phyloP scores from a whole-genome alignment of 2,888 invertebrate genomes.

The Lamellibrachia satsuma region DNA sequence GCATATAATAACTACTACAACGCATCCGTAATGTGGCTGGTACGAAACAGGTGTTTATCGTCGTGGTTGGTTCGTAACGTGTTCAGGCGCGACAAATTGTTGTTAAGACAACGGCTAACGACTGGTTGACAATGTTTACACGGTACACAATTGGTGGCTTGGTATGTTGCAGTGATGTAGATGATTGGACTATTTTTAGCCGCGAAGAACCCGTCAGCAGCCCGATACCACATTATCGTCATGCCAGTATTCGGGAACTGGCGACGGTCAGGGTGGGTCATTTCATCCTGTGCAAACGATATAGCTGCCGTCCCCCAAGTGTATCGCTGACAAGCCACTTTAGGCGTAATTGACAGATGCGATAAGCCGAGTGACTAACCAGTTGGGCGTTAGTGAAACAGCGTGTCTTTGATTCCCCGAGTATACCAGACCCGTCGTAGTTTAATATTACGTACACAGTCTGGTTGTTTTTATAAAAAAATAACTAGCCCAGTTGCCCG shows the following conservation, averaged over 20 bases:
- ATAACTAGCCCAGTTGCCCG: too few species aligned
- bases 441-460: too few species aligned
- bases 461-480: too few species aligned
- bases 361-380: too few species aligned
- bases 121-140: neutral
- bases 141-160: neutral
- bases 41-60: neutral
- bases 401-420: too few species aligned
- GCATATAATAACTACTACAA: neutral
- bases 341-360: too few species aligned
- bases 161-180: neutral
- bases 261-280: neutral
- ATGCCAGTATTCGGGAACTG: too few species aligned
- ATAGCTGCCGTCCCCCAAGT: too few species aligned
- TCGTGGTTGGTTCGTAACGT: neutral
- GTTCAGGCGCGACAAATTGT: neutral
- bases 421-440: too few species aligned
- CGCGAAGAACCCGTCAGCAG: neutral
- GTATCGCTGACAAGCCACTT: too few species aligned
- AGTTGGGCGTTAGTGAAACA: too few species aligned
- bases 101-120: neutral
- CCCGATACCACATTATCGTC: too few species aligned
- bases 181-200: neutral
- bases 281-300: neutral
- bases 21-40: neutral